A percentile compares a stretch with the other conserved stretches of the same genome.
Conservation (phyloP, 2,888 invertebrate species). For the Thera obeliscata region DNA sequence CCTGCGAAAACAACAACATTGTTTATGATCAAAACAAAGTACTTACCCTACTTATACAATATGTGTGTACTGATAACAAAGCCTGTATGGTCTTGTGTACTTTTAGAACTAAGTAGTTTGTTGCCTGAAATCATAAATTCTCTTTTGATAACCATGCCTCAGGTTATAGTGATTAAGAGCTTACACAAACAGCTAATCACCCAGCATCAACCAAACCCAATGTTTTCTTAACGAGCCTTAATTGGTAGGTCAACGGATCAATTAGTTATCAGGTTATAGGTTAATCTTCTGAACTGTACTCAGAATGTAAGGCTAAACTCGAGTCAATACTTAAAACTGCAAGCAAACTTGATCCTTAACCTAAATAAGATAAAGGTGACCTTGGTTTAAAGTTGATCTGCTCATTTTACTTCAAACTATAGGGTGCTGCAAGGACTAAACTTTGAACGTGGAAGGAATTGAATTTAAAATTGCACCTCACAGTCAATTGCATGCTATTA, state of each 20-base stretch:
- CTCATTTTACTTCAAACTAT: slow-evolving; percentile 8
- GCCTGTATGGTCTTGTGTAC: neutral
- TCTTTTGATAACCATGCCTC: slow-evolving; percentile 24
- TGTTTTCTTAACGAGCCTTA: slow-evolving; percentile 38
- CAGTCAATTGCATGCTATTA: slow-evolving; percentile 12
- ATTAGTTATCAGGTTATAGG: slow-evolving; percentile 39
- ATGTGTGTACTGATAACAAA: slow-evolving; percentile 1
- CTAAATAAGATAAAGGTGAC: neutral
- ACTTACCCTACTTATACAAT: neutral
- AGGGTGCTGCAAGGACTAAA: neutral
- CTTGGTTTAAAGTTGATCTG: neutral
- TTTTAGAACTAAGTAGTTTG: neutral
- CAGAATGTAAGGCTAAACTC: slow-evolving; percentile 14
- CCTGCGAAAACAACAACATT: neutral
- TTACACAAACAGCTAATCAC: slow-evolving; percentile 32
- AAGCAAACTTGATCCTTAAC: slow-evolving; percentile 7
- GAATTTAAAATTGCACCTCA: slow-evolving; percentile 17
- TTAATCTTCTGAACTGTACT: slow-evolving; percentile 30
- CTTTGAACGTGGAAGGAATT: slow-evolving; percentile 4
- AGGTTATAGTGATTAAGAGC: slow-evolving; percentile 30
- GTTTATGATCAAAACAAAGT: neutral
- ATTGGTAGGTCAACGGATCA: slow-evolving; percentile 44
- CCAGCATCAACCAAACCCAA: slow-evolving; percentile 32
- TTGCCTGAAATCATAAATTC: slow-evolving; percentile 8
- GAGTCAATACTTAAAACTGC: neutral